Conservation (phyloP, 2,888 invertebrate species). For the Napeogenes inachia region DNA sequence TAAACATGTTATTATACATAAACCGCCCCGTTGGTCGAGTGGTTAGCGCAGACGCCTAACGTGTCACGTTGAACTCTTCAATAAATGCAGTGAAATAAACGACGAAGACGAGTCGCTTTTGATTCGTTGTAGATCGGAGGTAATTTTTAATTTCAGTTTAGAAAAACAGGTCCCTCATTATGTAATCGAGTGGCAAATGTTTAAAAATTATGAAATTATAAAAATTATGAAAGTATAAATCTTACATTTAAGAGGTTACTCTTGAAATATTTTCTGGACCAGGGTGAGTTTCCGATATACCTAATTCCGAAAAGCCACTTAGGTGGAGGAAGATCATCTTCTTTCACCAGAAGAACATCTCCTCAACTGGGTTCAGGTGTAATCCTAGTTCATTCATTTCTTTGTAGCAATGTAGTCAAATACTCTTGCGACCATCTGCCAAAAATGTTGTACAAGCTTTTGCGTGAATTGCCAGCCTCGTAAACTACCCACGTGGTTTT, state of each 20-base stretch:
- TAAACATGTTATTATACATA: too few relatives aligned
- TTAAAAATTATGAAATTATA: too few relatives aligned
- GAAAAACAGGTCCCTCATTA: too few relatives aligned
- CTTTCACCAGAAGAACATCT: constrained; percentile 15
- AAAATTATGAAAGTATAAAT: background rate
- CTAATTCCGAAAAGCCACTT: constrained; percentile 11
- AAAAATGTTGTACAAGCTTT: constrained; percentile 6
- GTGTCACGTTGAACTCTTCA: too few relatives aligned
- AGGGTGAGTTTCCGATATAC: constrained; percentile 17
- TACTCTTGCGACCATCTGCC: constrained; percentile 15
- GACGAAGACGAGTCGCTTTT: too few relatives aligned
- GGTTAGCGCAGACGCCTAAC: too few relatives aligned
- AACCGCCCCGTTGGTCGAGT: too few relatives aligned
- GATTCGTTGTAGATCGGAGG: too few relatives aligned
- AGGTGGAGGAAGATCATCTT: constrained; percentile 16
- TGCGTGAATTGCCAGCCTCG: constrained; percentile 3
- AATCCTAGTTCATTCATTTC: constrained; percentile 7
- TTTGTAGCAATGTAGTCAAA: constrained; percentile 10
- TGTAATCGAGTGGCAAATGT: too few relatives aligned
- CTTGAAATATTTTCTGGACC: constrained; percentile 15
- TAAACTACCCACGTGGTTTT: background rate
- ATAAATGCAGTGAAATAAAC: too few relatives aligned
- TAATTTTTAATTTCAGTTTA: too few relatives aligned
- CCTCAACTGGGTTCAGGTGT: constrained; percentile 9
- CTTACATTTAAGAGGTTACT: constrained; percentile 13